A percentile compares a stretch with the other conserved stretches of the same genome.
phyloP scores from a whole-genome alignment of 1,140 invertebrate species.

The Drepana arcuata region DNA sequence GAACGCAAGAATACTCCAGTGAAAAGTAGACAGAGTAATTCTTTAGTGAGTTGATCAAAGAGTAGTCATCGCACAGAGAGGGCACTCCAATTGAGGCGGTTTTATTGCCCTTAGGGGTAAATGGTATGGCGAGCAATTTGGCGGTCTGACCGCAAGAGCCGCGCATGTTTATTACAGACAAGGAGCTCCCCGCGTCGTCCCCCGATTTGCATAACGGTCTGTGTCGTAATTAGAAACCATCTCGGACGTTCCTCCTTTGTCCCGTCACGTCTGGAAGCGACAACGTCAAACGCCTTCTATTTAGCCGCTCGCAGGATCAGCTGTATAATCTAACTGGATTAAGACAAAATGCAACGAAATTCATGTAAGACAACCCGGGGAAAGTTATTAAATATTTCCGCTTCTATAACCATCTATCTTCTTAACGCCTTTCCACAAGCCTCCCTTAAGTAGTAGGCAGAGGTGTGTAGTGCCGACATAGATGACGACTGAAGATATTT shows the following conservation, averaged over 20 bases:
- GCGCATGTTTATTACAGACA: slow-evolving; percentile 65
- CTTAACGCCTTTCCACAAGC: no score
- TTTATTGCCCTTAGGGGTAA: slow-evolving; percentile 41
- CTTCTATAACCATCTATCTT: no score
- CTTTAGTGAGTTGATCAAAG: slow-evolving; percentile 35
- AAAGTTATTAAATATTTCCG: no score
- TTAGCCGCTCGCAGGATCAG: slow-evolving; percentile 38
- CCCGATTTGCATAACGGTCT: slow-evolving; percentile 64
- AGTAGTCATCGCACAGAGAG: slow-evolving; percentile 42
- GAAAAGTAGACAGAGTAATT: no score
- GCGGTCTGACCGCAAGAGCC: slow-evolving; percentile 51
- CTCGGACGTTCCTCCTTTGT: slow-evolving; percentile 59
- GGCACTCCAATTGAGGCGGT: slow-evolving; percentile 37
- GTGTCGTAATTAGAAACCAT: slow-evolving; percentile 67
- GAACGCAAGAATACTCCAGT: no score
- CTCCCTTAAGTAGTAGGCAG: no score
- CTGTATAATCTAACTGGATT: slow-evolving; percentile 39
- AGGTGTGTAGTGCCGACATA: no score
- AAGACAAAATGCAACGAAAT: slow-evolving; percentile 26
- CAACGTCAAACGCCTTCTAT: slow-evolving; percentile 51
- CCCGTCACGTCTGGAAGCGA: slow-evolving; percentile 39
- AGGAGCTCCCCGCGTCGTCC: slow-evolving; percentile 36
- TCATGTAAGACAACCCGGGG: no score
- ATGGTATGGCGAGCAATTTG: slow-evolving; percentile 50
- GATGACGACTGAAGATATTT: no score